Base-by-base conservation (phyloP, 2,113 vertebrate species). In the Ceyx melanurus region DNA sequence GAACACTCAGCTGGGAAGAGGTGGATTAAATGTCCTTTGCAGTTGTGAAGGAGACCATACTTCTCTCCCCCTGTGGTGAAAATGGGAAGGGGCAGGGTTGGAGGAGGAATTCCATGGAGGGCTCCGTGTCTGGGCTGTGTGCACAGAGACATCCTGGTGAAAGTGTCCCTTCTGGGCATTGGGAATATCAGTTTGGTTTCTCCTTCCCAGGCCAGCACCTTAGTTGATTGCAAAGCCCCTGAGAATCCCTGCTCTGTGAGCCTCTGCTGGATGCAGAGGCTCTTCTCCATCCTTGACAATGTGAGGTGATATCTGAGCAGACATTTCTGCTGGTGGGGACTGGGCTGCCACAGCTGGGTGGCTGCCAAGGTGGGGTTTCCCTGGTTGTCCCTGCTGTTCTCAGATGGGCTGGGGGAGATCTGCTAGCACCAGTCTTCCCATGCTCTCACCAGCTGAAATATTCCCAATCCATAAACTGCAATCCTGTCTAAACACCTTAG, bases 401-500 rank as follows among this genome's bases (percentile, higher is more conserved):
- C 56, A 83, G 84, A 17, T 8, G 0, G 64, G 51, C 33, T 2
- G 1, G 29, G 48, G 31, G 40, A 45, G 60, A 70, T 73, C 23
- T 0, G 2, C 51, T 46, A 87, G 84, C 3, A 2, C 71, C 1
- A 0, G 33, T 37, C 77, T 95, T 95, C 92, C 90, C 93, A 96
- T 28, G 4, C 81, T 89, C 28, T 94, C 81, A 81, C 82, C 0
- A 0, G 70, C 37, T 37, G 37, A 37, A 60, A 77, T 77, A 87
- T 95, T 83, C 37, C 56, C 0, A 5, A 92, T 87, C 81, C 68
- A 51, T 25, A 61, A 0, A 0, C 74, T 67, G 70, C 70, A 87
- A 29, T 75, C 88, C 82, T 76, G 82, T 82, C 86, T 68, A 62
- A 88, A n/a, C 54, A 35, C 75, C 85, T 89, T 35, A 57, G 56